Evolutionary conservation across 2,888 invertebrate species (phyloP).

Genomic region (Patella depressa): DNA sequence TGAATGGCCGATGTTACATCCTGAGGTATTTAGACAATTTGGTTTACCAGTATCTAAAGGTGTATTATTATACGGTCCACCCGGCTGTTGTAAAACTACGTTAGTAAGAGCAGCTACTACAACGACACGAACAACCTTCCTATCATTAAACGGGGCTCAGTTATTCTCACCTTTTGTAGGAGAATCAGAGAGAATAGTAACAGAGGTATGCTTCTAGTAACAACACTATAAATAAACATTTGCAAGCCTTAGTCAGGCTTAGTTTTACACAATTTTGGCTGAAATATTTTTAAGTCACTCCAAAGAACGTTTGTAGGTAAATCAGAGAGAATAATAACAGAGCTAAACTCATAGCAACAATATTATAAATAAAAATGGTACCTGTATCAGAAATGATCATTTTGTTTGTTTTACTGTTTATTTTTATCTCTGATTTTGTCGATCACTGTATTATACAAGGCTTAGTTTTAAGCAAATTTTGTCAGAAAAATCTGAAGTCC

Average conservation of each 20-base stretch:
- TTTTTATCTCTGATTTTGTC: too few relatives aligned
- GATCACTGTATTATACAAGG: too few relatives aligned
- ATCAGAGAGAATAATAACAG: conserved; percentile 76
- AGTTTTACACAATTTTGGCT: not conserved
- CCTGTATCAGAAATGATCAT: too few relatives aligned
- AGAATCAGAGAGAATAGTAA: conserved; percentile 77
- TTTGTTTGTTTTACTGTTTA: too few relatives aligned
- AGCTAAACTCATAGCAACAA: conserved; percentile 58
- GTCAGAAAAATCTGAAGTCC: too few relatives aligned
- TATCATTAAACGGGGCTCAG: conserved; percentile 77
- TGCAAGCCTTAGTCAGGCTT: not conserved
- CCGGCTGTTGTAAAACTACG: conserved; percentile 80
- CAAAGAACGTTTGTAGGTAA: conserved; percentile 76
- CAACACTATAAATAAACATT: not conserved
- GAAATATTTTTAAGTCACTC: not conserved
- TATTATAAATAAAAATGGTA: too few relatives aligned
- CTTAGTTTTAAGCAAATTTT: too few relatives aligned
- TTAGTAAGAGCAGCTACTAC: conserved; percentile 76
- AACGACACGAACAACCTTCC: conserved; percentile 73
- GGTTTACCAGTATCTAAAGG: conserved; percentile 68
- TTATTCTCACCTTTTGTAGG: conserved; percentile 79
- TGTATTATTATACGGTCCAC: conserved; percentile 78
- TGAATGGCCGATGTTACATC: conserved; percentile 63
- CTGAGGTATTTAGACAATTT: conserved; percentile 56
- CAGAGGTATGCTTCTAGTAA: conserved; percentile 67